These are phyloP conservation scores for Ephydatia muelleri DNA, from an alignment of 37 sponge, comb jelly and placozoan species.

Conservation along the genomic window DNA sequence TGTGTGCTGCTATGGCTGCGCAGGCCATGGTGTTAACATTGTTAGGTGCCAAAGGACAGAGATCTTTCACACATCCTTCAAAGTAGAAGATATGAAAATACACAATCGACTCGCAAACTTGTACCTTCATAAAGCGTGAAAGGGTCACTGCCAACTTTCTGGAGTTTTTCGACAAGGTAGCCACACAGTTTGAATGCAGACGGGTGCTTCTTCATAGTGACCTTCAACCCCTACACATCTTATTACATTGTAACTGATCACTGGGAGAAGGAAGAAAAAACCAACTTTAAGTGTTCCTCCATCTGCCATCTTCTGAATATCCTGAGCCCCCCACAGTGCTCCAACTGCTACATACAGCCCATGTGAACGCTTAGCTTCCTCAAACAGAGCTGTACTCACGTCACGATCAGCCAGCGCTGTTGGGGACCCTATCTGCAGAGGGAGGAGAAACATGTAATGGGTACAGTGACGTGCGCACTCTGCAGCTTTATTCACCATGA, in stretches of 20 bases:
- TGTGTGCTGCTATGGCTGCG: slow-evolving; percentile 92
- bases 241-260: not conserved
- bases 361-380: slow-evolving; percentile 20
- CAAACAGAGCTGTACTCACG: slow-evolving; percentile 48
- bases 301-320: slow-evolving; percentile 92
- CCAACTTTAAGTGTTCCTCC: slow-evolving; percentile 80
- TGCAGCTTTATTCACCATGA: slow-evolving; percentile 78
- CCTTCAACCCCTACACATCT: slow-evolving; percentile 59
- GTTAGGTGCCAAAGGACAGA: slow-evolving; percentile 92
- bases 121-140: slow-evolving; percentile 81
- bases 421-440: slow-evolving; percentile 86
- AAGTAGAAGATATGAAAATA: not conserved
- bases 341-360: slow-evolving; percentile 90
- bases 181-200: slow-evolving; percentile 83
- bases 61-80: slow-evolving; percentile 83
- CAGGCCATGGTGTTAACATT: slow-evolving; percentile 95
- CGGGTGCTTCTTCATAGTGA: slow-evolving; percentile 96
- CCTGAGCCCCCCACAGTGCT: slow-evolving; percentile 92
- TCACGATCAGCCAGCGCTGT: slow-evolving; percentile 76
- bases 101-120: not conserved
- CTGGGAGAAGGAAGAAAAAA: not conserved
- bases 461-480: not conserved
- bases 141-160: slow-evolving; percentile 35
- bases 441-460: not conserved
- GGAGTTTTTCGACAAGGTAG: slow-evolving; percentile 51